Base-by-base conservation (phyloP, 2,888 invertebrate genomes). In the Desoria tigrina region DNA sequence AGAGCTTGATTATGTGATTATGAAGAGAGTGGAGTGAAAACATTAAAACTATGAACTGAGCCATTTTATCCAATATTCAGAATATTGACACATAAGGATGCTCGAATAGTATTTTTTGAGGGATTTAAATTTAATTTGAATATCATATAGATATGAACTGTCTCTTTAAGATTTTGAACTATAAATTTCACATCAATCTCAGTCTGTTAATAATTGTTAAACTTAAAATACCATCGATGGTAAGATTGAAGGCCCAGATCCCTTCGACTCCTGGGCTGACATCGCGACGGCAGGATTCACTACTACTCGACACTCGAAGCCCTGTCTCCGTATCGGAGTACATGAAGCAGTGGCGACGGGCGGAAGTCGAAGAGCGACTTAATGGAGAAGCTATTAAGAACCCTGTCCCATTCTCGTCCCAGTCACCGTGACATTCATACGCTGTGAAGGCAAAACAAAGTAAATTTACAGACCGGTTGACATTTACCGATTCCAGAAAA, bases 341-440 rank as follows among this genome's bases (percentile, higher is more conserved):
- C 49, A 86, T 82, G 79, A 88, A 85, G 81, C 87, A 87, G 77
- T 85, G 83, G 18, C 86, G 82, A 51, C 83, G 78, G 1, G 84
- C 82, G 61, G 84, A 84, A 0, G 82, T 79, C 9, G 84, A 81
- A 66, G 81, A 81, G 57, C 83, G 78, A 3, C 83, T 79, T 37
- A 80, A 78, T 0, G 85, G 85, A 4, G 87, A 87, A n/a, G 88
- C 86, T 68, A 89, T 85, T 74, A 89, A 84, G 80, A 84, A 88
- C 72, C 87, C 85, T n/a, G 84, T 82, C 28, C 83, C 83, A 54
- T 84, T 84, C 71, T 86, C 86, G 72, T 84, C 81, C 89, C 89
- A 90, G 78, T 86, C 86, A 53, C 88, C 89, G 79, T 88, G 87
- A 79, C 90, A 90, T 0, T 85, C 85, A 80, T 87, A 89, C 55